Evolutionary conservation across 2,797 vertebrate genomes (phyloP), one percentile per base, ranked within the genome.

Genomic region (Lagorchestes hirsutus): DNA sequence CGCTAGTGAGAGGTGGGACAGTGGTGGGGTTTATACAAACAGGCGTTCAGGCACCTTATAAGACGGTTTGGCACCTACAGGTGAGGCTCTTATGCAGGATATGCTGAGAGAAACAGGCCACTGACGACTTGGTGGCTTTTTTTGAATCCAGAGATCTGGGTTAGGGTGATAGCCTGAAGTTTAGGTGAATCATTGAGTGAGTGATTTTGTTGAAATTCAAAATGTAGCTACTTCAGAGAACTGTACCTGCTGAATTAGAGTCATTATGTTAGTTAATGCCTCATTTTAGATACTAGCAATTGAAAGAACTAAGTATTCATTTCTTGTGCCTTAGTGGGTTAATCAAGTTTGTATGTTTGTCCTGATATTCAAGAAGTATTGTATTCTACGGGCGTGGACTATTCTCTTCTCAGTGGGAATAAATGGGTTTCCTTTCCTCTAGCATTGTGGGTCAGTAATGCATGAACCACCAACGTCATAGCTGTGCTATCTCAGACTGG

Each of bases 301-400:
- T 96, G 91, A 67, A 54, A 34, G 31, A 55, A 31, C 90, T 54
- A 52, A 94, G 40, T 1, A 34, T 92, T 22, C 50, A n/a, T 94
- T 92, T 67, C 93, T 94, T 93, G 58, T 95, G 87, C 94, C 91
- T 67, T 95, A 91, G 52, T 91, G 91, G 31, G 54, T 94, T 58
- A 28, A 74, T 54, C 34, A 92, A 22, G 54, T 91, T 90, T 90
- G 92, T 95, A 34, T 8, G 22, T 92, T 54, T 94, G 50, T 31
- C 91, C 57, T 55, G 56, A 93, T 3, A 34, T 40, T 93, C 29
- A 59, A 94, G 94, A 87, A 55, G 55, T 92, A 91, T 94, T 9
- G 96, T 31, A 46, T 54, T 90, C 50, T 29, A 4, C 34, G 46
- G 54, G 31, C 50, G 34, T 54, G 18, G 52, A 16, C 90, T 16